Percentiles rank a stretch among this genome's conserved stretches.
Evolutionary conservation across 2,888 invertebrate species (phyloP).

Genomic region (Platycheirus rosarum): DNA sequence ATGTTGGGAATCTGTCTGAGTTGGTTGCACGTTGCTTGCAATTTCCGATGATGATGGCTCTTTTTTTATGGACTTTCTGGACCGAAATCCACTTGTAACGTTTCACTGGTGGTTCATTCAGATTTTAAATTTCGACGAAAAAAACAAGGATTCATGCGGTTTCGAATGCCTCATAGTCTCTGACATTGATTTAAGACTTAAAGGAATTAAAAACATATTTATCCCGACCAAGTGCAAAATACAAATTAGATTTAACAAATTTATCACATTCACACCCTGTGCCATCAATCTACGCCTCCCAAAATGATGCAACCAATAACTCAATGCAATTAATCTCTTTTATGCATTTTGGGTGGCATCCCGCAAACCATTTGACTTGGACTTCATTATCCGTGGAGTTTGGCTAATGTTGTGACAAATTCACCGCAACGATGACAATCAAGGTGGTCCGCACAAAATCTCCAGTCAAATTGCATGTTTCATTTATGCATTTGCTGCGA

Average conservation of each 20-base stretch:
- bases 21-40: slow-evolving; percentile 32
- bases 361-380: slow-evolving; percentile 29
- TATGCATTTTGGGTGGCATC: slow-evolving; percentile 64
- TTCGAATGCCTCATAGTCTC: too few species aligned
- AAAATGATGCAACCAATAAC: slow-evolving; percentile 2
- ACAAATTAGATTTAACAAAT: slow-evolving; percentile 19
- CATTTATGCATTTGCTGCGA: slow-evolving; percentile 57
- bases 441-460: slow-evolving; percentile 58
- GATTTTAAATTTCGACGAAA: too few species aligned
- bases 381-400: slow-evolving; percentile 60
- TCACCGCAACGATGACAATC: slow-evolving; percentile 68
- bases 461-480: slow-evolving; percentile 61
- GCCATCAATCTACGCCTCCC: slow-evolving; percentile 32
- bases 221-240: slow-evolving; percentile 21
- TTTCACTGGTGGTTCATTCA: too few species aligned
- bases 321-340: slow-evolving; percentile 50
- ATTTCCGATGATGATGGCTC: slow-evolving; percentile 6
- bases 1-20: slow-evolving; percentile 43
- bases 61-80: neutral
- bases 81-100: neutral
- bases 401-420: slow-evolving; percentile 71
- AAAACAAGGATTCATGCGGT: too few species aligned
- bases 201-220: slow-evolving; percentile 24
- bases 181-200: neutral
- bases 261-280: slow-evolving; percentile 32